phyloP scores from a whole-genome alignment of 2,797 vertebrate species.

The Lophotriccus pileatus region DNA sequence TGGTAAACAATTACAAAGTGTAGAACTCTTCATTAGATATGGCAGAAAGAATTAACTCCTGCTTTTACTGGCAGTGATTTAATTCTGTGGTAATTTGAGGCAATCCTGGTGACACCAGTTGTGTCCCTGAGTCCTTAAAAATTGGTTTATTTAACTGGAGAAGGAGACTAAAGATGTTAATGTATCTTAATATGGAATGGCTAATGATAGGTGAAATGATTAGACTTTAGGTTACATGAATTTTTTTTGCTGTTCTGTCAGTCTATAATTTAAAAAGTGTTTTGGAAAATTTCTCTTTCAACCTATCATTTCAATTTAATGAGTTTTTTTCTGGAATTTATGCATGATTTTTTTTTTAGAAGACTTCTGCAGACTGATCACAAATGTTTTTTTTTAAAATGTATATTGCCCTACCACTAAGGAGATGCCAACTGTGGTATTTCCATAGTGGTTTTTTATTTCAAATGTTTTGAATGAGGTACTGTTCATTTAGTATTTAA shows the following conservation, averaged over 20 bases:
- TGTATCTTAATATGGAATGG: background rate
- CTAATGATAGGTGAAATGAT: background rate
- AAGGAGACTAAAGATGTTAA: background rate
- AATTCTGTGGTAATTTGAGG: background rate
- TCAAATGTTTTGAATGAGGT: background rate
- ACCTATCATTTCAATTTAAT: background rate
- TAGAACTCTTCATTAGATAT: background rate
- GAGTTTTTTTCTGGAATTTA: background rate
- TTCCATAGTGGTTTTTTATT: background rate
- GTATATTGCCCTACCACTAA: background rate
- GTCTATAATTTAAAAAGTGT: background rate
- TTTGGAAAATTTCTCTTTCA: background rate
- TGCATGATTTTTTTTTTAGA: background rate
- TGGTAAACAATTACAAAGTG: background rate
- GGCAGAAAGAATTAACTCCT: background rate
- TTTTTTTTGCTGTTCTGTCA: background rate
- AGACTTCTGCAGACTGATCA: background rate
- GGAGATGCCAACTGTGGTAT: background rate
- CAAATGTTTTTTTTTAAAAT: background rate
- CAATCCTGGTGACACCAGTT: background rate
- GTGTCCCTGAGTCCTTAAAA: background rate
- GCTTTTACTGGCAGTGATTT: background rate
- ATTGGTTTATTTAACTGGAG: background rate
- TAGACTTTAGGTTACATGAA: rapidly evolving
- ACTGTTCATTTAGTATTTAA: background rate